Percentiles rank a stretch among this genome's conserved stretches.
Conservation (phyloP, 2,888 invertebrate species). For the Drosophila prostipennis region DNA sequence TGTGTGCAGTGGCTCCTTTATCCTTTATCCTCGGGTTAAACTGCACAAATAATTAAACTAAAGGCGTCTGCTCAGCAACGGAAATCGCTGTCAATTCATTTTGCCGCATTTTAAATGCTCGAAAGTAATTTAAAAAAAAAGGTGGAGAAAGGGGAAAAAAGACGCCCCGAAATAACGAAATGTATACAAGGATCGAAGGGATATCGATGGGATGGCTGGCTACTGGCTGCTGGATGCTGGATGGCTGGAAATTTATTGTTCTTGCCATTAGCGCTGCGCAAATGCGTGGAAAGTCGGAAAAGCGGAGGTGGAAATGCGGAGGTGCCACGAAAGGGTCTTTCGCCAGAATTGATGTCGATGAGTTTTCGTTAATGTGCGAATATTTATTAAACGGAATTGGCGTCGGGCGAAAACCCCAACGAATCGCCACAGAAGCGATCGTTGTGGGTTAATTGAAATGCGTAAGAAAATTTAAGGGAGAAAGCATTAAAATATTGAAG, state of each 20-base stretch:
- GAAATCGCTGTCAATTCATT: slow-evolving; percentile 76
- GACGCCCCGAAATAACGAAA: slow-evolving; percentile 24
- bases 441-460: slow-evolving; percentile 35
- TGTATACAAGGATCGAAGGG: slow-evolving; percentile 70
- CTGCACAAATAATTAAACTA: slow-evolving; percentile 68
- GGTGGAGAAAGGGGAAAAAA: slow-evolving; percentile 2
- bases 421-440: slow-evolving; percentile 11
- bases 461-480: slow-evolving; percentile 1
- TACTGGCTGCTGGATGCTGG: slow-evolving; percentile 13
- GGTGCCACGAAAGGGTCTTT: slow-evolving; percentile 23
- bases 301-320: slow-evolving; percentile 7
- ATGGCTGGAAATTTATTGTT: slow-evolving; percentile 69
- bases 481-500: background rate
- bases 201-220: slow-evolving; percentile 55
- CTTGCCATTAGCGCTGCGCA: slow-evolving; percentile 71
- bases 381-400: slow-evolving; percentile 66
- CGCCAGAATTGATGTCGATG: slow-evolving; percentile 41
- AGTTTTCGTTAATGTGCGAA: slow-evolving; percentile 71
- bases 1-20: slow-evolving; percentile 43
- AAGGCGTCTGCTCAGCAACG: slow-evolving; percentile 54
- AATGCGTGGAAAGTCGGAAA: slow-evolving; percentile 46
- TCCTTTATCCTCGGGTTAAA: slow-evolving; percentile 31
- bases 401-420: background rate
- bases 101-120: slow-evolving; percentile 77
- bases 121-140: slow-evolving; percentile 67